Base-by-base conservation (phyloP, 2,113 vertebrate species). In the Lophura nycthemera region DNA sequence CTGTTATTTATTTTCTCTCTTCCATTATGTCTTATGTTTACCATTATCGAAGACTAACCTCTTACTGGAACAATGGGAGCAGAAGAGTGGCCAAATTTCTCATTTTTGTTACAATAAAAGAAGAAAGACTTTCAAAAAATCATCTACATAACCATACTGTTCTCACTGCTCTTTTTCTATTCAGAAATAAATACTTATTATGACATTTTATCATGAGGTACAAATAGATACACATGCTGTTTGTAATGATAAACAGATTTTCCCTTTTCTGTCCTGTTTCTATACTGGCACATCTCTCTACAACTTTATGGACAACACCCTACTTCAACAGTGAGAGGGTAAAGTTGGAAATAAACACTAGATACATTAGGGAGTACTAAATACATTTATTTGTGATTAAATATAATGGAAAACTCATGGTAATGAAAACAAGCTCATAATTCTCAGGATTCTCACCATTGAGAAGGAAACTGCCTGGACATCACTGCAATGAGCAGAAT, bases 321-420 rank as follows among this genome's bases (percentile, higher is more conserved):
- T 69, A 14, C 40, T 91, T 64, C 0, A 0, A 32, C n/a, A 61
- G 32, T 3, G 20, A 75, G 65, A 45, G 8, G 12, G 6, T 57
- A 13, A 36, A 76, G 54, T 0, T 61, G 60, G 48, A 80, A 90
- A 67, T 50, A 56, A 87, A 13, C 29, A 20, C 24, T 65, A 36
- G 34, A 13, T 17, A 3, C 16, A 30, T 11, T 20, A 71, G 16
- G 7, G 13, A 63, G 4, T 22, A 22, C 5, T 14, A 38, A 12
- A 22, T 42, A 60, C 38, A 84, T 64, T 86, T 65, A 50, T 19
- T 14, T 45, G 18, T 81, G 65, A 79, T 56, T 67, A 64, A 94
- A 87, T 32, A 45, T 10, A 38, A 82, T 57, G 11, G 11, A 43
- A 69, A 91, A 75, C 61, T 17, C n/a, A 47, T 10, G 5, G 27